phyloP scores from a whole-genome alignment of 2,113 vertebrate species.

The Macquaria ambigua region DNA sequence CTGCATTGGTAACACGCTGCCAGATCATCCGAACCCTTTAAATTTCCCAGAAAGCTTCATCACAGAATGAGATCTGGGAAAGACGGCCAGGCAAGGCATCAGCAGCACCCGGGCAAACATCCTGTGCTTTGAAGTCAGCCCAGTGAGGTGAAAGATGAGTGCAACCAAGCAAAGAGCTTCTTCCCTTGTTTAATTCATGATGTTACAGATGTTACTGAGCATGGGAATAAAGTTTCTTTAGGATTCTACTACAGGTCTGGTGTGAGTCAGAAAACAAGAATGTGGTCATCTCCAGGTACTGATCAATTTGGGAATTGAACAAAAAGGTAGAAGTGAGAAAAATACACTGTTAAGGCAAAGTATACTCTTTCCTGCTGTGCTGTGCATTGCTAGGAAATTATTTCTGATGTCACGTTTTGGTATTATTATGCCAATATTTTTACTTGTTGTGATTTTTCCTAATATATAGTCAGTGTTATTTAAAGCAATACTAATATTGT shows the following conservation, averaged over 20 bases:
- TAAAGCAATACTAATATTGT: too few species aligned
- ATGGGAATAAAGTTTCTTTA: neutral
- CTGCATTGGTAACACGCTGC: neutral
- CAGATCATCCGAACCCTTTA: neutral
- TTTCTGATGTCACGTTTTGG: too few species aligned
- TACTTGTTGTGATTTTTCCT: too few species aligned
- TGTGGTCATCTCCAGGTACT: neutral
- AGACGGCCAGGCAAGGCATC: neutral
- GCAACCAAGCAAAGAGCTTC: neutral
- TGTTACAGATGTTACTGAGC: neutral
- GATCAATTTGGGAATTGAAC: neutral
- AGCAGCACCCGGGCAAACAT: neutral
- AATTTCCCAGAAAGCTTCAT: neutral
- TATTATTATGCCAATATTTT: too few species aligned
- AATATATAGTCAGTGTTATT: too few species aligned
- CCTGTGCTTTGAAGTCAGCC: constrained; percentile 10
- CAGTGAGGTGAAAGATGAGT: constrained; percentile 4
- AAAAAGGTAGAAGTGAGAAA: neutral
- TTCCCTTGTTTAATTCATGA: constrained; percentile 27
- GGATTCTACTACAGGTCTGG: neutral
- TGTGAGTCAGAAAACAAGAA: neutral
- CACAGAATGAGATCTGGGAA: neutral
- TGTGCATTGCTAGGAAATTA: too few species aligned
- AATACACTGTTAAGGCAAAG: neutral
- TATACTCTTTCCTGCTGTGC: too few species aligned